Percentiles rank a stretch among this genome's conserved stretches.
These are phyloP conservation scores for Falco punctatus DNA, from an alignment of 2,113 vertebrate genomes.

Conservation along the genomic window DNA sequence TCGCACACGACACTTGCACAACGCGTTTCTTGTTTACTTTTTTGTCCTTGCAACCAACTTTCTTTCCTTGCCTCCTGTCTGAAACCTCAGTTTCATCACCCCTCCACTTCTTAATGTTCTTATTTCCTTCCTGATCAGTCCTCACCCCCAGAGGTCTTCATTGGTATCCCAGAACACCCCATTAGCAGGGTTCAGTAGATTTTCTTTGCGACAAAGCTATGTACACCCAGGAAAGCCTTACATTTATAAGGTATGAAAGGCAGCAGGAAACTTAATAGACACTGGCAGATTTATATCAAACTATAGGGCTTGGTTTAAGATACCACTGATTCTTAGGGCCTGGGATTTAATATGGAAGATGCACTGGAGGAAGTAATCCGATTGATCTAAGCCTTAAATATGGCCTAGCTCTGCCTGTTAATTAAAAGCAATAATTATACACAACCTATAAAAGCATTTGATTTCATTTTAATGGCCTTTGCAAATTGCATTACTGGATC, in stretches of 20 bases:
- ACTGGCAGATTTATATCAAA: not conserved
- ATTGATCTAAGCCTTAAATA: slow-evolving; percentile 8
- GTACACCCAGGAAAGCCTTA: not conserved
- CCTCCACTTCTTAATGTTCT: not conserved
- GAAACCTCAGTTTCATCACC: not conserved
- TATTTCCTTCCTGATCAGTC: not conserved
- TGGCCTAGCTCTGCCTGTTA: not conserved
- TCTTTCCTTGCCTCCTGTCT: not conserved
- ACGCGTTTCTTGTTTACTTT: not conserved
- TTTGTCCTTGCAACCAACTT: not conserved
- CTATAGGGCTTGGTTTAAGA: not conserved
- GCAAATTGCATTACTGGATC: slow-evolving; percentile 7
- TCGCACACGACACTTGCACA: not conserved
- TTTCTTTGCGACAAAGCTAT: not conserved
- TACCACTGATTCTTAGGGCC: not conserved
- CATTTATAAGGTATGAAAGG: not conserved
- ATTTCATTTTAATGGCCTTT: slow-evolving; percentile 58
- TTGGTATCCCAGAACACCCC: not conserved
- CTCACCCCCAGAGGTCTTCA: not conserved
- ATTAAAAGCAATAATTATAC: slow-evolving; percentile 27
- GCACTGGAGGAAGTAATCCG: not conserved
- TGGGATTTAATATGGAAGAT: not conserved
- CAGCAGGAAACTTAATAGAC: not conserved
- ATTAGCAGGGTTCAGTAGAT: not conserved
- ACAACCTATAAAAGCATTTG: slow-evolving; percentile 12